Evolutionary conservation across 2,888 invertebrate genomes (phyloP), one percentile per base, ranked within the genome.

Genomic region (Drosophila silvestris): DNA sequence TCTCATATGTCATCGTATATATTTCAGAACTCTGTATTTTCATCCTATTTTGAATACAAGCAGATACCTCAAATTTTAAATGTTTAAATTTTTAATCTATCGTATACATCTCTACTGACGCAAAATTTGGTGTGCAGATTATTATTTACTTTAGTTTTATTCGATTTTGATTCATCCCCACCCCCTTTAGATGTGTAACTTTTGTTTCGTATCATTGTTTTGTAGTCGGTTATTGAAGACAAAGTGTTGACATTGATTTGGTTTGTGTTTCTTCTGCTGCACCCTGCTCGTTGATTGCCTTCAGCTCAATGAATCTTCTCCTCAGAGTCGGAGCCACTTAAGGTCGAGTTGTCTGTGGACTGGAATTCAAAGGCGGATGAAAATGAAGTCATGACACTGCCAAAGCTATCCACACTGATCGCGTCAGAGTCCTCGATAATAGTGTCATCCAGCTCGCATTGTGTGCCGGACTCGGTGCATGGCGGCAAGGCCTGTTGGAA

Each of bases 311-410:
- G n/a, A 80, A 62, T 9, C 30, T 61, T 12, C 5, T 51, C 2
- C 3, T 74, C 28, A 5, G 28, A n/a, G 28, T 57, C 28, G 7
- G n/a, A 6, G 5, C 58, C 5, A 70, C 2, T 62, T 2, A 68
- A 32, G 9, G 30, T 16, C 10, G 71, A 73, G 3, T 33, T n/a
- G 22, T 22, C n/a, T 5, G 33, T 3, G 5, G 70, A 56, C 10
- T 39, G 54, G n/a, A 32, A 50, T 0, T 79, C 63, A 22, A 6
- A 19, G 56, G 12, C 47, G 22, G 28, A 50, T 1, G 84, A 76
- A 12, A 70, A 51, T 33, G 77, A 83, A 26, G 76, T 77, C 2
- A 72, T 30, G 9, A 79, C 79, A 30, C 87, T 83, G 7, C 57
- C 33, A 5, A 71, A 53, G 57, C 85, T 85, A 10, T 72, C 66